phyloP scores from a whole-genome alignment of 2,113 vertebrate species.

The Sus scrofa region DNA sequence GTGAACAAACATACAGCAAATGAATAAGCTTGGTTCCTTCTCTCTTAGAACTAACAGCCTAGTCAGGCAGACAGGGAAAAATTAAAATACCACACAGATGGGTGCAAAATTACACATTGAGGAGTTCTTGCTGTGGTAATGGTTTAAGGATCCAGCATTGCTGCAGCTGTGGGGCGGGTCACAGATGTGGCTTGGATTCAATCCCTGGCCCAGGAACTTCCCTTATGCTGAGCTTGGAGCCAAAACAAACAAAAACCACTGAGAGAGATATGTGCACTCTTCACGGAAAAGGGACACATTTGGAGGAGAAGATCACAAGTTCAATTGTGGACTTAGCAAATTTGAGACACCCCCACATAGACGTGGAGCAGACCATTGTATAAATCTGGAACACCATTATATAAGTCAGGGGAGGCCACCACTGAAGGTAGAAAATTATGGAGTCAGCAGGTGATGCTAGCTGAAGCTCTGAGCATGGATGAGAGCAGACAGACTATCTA shows the following conservation, averaged over 20 bases:
- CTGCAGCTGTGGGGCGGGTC: no score
- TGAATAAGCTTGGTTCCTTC: background rate
- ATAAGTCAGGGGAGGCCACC: background rate
- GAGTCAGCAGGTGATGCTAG: background rate
- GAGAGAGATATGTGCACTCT: background rate
- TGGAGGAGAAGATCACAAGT: background rate
- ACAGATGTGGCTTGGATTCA: no score
- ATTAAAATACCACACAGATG: background rate
- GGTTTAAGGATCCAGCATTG: no score
- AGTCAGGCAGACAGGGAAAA: background rate
- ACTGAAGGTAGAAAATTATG: background rate
- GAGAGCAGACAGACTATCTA: background rate
- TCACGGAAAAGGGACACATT: background rate
- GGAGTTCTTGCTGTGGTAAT: no score
- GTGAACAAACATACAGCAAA: background rate
- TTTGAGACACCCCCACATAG: background rate
- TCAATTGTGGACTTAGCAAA: background rate
- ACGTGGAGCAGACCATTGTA: background rate
- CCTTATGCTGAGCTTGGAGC: no score
- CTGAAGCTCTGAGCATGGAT: background rate
- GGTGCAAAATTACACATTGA: background rate
- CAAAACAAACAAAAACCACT: no score
- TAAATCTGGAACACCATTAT: background rate
- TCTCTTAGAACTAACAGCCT: background rate
- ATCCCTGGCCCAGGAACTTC: no score